These are phyloP conservation scores for Gorsachius goisagi DNA, from an alignment of 2,113 vertebrate species.

Conservation along the genomic window DNA sequence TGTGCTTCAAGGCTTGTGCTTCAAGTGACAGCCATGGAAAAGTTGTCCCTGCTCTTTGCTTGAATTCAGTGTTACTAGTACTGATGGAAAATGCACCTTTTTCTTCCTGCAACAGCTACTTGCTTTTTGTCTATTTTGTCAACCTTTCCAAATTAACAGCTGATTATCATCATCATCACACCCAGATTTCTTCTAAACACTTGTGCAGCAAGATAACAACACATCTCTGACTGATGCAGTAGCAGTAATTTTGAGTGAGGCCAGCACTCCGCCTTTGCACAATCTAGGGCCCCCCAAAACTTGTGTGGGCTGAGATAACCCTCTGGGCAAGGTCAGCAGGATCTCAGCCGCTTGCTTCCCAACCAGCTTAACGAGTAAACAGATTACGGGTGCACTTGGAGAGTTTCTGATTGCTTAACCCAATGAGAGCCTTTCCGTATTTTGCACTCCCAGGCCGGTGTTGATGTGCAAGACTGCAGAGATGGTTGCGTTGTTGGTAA, in stretches of 20 bases:
- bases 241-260: not conserved
- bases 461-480: not conserved
- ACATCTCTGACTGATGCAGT: not conserved
- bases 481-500: not conserved
- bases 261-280: not conserved
- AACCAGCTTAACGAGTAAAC: conserved; percentile 42
- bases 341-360: not conserved
- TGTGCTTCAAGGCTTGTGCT: not conserved
- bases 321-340: not conserved
- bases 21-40: not conserved
- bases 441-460: not conserved
- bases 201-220: not conserved
- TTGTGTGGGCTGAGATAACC: not conserved
- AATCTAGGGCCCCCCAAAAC: not conserved
- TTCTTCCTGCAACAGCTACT: not conserved
- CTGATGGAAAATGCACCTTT: not conserved
- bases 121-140: not conserved
- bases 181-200: not conserved
- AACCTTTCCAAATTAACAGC: not conserved
- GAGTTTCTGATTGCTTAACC: conserved; percentile 32
- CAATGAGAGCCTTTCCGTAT: not conserved
- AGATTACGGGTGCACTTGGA: not conserved
- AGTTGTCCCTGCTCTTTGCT: not conserved
- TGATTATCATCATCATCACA: not conserved
- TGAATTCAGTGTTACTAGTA: not conserved